phyloP scores from a whole-genome alignment of 2,888 invertebrate species.

The Trachelus troglodyta region DNA sequence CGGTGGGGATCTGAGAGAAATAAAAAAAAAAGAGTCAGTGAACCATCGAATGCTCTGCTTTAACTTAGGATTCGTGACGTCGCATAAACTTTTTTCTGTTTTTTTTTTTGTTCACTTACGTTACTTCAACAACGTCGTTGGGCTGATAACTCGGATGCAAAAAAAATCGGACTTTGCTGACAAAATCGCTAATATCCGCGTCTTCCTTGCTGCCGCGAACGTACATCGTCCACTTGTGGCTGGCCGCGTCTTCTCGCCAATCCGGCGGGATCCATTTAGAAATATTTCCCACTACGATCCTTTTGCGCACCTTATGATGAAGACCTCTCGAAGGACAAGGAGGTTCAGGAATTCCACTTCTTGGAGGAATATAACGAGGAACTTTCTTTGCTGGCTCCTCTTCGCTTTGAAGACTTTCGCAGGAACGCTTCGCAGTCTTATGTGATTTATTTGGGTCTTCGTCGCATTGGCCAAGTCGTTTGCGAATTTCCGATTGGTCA shows the following conservation, averaged over 20 bases:
- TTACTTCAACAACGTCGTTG: conserved; percentile 84
- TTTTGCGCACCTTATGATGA: conserved; percentile 54
- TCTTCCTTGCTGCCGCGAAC: conserved; percentile 77
- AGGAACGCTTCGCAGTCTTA: neutral
- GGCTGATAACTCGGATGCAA: conserved; percentile 90
- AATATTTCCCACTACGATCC: conserved; percentile 76
- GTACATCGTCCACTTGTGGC: conserved; percentile 93
- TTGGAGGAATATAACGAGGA: conserved; percentile 62
- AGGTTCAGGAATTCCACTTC: conserved; percentile 44
- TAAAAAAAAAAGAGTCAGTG: conserved; percentile 25
- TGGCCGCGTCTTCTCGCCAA: conserved; percentile 76
- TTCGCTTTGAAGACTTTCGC: conserved; percentile 20
- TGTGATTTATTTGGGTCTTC: conserved; percentile 5
- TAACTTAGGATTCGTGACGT: no score
- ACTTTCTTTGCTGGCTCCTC: conserved; percentile 50
- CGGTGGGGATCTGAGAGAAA: conserved; percentile 75
- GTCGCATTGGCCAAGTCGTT: neutral
- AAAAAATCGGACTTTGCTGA: conserved; percentile 81
- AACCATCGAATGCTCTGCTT: no score
- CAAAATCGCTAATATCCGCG: conserved; percentile 72
- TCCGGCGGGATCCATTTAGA: conserved; percentile 84
- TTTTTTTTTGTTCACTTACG: conserved; percentile 67
- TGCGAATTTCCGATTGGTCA: conserved; percentile 2
- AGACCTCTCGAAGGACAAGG: conserved; percentile 54
- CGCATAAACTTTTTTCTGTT: no score